Conservation (phyloP, 2,113 vertebrate species). For the Paraplagusia blochii region DNA sequence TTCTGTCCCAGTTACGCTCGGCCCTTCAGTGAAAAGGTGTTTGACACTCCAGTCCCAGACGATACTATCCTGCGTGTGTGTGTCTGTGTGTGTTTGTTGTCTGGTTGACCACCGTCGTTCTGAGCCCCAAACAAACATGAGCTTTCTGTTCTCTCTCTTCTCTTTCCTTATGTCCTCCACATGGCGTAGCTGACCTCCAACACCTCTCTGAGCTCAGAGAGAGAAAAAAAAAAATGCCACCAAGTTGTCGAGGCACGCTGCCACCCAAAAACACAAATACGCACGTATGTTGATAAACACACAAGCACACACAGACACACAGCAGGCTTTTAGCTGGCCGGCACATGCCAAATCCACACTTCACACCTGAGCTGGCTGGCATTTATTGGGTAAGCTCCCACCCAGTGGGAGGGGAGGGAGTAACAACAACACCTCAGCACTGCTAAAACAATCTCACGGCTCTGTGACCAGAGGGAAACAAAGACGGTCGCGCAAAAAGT, state of each 20-base stretch:
- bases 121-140: conserved; percentile 16
- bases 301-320: conserved; percentile 41
- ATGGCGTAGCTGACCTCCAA: conserved; percentile 40
- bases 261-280: conserved; percentile 31
- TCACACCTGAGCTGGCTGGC: conserved; percentile 63
- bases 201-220: conserved; percentile 32
- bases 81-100: not conserved
- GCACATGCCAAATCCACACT: conserved; percentile 67
- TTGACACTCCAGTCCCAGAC: too few relatives aligned
- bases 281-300: conserved; percentile 11
- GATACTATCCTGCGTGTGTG: not conserved
- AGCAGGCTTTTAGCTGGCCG: conserved; percentile 51
- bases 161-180: conserved; percentile 10
- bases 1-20: too few relatives aligned
- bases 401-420: conserved; percentile 43
- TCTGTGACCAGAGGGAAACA: conserved; percentile 44
- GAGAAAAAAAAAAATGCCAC: conserved; percentile 26
- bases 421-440: conserved; percentile 59
- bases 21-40: too few relatives aligned
- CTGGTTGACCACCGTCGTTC: not conserved
- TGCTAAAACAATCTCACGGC: conserved; percentile 59
- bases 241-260: conserved; percentile 37
- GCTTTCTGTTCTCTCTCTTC: not conserved
- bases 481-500: conserved; percentile 36
- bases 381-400: conserved; percentile 64